Conservation (phyloP, 2,888 invertebrate species). For the Dexiosoma caninum region DNA sequence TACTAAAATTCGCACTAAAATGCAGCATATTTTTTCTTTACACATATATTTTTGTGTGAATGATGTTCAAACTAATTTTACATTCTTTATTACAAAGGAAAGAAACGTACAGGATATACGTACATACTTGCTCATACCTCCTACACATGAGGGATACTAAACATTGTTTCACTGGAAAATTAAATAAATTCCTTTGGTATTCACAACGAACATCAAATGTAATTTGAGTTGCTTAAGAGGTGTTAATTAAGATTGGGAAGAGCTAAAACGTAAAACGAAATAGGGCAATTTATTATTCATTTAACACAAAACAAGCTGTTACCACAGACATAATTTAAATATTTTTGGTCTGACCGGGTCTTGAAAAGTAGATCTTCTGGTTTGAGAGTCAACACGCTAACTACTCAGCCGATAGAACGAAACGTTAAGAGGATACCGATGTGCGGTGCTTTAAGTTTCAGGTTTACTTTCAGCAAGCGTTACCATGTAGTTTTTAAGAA, state of each 20-base stretch:
- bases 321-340: too few species aligned
- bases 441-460: too few species aligned
- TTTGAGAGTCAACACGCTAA: too few species aligned
- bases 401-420: too few species aligned
- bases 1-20: slow-evolving; percentile 1
- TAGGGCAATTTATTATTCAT: not conserved
- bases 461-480: too few species aligned
- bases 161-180: slow-evolving; percentile 38
- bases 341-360: too few species aligned
- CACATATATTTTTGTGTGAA: not conserved
- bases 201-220: slow-evolving; percentile 30
- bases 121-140: not conserved
- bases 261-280: not conserved
- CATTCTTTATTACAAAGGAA: slow-evolving; percentile 44
- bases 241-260: not conserved
- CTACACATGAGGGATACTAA: too few species aligned
- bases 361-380: too few species aligned
- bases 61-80: slow-evolving; percentile 40
- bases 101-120: slow-evolving; percentile 1
- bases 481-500: too few species aligned
- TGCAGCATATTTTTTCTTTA: slow-evolving; percentile 9
- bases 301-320: slow-evolving; percentile 14
- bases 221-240: slow-evolving; percentile 3
- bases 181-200: slow-evolving; percentile 43
- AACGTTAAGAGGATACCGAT: too few species aligned